Evolutionary conservation across 2,888 invertebrate species (phyloP).

Genomic region (Sipha maydis): DNA sequence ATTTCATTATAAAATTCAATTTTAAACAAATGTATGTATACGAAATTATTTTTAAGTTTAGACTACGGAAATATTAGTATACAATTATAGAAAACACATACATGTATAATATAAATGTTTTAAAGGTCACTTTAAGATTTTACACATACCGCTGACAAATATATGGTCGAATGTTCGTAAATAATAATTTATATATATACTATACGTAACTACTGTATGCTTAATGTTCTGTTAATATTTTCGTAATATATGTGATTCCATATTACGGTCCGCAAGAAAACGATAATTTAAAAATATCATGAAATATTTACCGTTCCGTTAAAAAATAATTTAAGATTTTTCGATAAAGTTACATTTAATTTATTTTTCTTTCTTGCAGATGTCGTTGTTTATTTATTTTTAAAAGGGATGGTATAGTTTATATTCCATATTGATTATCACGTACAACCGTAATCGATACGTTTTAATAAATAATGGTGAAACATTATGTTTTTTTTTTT

Average conservation of each 20-base stretch:
- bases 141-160: not conserved
- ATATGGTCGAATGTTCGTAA: not conserved
- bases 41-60: too few species aligned
- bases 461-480: not conserved
- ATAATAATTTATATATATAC: not conserved
- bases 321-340: slow-evolving; percentile 33
- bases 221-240: slow-evolving; percentile 3
- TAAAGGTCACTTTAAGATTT: not conserved
- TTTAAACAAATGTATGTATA: not conserved
- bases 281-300: slow-evolving; percentile 18
- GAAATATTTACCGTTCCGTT: not conserved
- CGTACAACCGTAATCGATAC: not conserved
- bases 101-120: not conserved
- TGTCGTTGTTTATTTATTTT: not conserved
- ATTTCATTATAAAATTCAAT: not conserved
- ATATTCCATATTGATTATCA: not conserved
- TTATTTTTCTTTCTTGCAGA: not conserved
- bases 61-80: too few species aligned
- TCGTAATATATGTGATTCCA: not conserved
- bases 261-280: not conserved
- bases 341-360: not conserved
- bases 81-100: too few species aligned
- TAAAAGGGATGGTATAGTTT: not conserved
- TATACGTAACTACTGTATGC: not conserved
- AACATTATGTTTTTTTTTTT: not conserved